A percentile compares a stretch with the other conserved stretches of the same genome.
phyloP scores from a whole-genome alignment of 2,888 invertebrate species.

The Dexiosoma caninum region DNA sequence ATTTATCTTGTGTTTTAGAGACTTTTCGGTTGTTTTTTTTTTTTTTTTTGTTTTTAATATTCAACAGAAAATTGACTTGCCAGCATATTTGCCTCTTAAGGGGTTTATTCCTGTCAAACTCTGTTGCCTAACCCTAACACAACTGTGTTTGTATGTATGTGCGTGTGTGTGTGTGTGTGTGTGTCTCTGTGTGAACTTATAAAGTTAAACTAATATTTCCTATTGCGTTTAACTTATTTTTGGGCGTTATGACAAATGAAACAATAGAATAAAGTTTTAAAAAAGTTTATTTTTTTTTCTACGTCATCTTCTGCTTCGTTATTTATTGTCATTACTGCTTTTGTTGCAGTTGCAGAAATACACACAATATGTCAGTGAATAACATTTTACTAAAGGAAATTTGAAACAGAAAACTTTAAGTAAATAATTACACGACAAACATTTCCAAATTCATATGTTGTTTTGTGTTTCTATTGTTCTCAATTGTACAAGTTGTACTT shows the following conservation, averaged over 20 bases:
- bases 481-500: not conserved
- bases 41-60: too few species aligned
- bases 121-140: not conserved
- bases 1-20: not conserved
- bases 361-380: not conserved
- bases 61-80: constrained; percentile 13
- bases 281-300: not conserved
- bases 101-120: not conserved
- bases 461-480: not conserved
- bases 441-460: not conserved
- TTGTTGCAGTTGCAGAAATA: not conserved
- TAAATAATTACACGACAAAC: constrained; percentile 1
- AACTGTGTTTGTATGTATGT: not conserved
- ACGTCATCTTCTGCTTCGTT: too few species aligned
- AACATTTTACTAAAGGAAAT: constrained; percentile 11
- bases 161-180: too few species aligned
- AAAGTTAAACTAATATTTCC: not conserved
- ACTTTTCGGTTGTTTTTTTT: not conserved
- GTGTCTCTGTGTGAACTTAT: not conserved
- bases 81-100: not conserved
- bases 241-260: not conserved
- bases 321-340: too few species aligned
- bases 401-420: constrained; percentile 38
- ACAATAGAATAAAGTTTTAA: constrained; percentile 4
- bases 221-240: too few species aligned